Evolutionary conservation across 2,888 invertebrate species (phyloP).

Genomic region (Drosophila phalerata): DNA sequence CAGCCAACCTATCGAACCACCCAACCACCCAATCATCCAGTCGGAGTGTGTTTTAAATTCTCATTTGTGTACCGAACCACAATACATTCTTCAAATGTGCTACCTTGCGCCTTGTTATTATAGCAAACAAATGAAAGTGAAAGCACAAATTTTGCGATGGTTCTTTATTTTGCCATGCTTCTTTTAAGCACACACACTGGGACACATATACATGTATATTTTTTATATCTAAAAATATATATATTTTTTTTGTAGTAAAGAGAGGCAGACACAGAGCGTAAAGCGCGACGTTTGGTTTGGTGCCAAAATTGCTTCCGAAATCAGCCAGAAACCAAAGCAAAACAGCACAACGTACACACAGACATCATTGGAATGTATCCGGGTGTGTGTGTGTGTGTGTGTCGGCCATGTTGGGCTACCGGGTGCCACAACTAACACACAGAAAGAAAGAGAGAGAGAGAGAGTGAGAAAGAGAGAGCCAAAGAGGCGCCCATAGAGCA

Average conservation of each 20-base stretch:
- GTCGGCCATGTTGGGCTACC: constrained; percentile 60
- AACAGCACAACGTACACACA: constrained; percentile 46
- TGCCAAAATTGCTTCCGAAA: constrained; percentile 81
- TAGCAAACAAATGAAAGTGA: constrained; percentile 81
- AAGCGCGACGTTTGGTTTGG: constrained; percentile 69
- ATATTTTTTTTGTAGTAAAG: constrained; percentile 19
- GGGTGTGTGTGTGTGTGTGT: constrained; percentile 43
- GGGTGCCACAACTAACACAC: constrained; percentile 56
- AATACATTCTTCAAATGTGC: constrained; percentile 74
- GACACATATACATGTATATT: constrained; percentile 11
- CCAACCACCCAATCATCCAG: background rate
- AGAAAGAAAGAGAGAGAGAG: constrained; percentile 16
- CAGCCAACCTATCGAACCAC: constrained; percentile 22
- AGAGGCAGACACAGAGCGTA: constrained; percentile 31
- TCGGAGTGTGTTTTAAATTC: constrained; percentile 56
- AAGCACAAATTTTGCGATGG: constrained; percentile 77
- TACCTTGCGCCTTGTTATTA: constrained; percentile 75
- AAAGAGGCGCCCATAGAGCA: constrained; percentile 70
- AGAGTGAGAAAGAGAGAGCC: constrained; percentile 42
- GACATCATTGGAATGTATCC: constrained; percentile 34
- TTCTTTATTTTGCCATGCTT: constrained; percentile 49
- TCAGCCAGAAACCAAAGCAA: constrained; percentile 68
- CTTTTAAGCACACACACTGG: constrained; percentile 29
- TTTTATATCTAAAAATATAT: constrained; percentile 12
- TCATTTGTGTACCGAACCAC: constrained; percentile 65